Conservation (phyloP, 2,113 vertebrate genomes). For the Romanogobio albipinnatus region DNA sequence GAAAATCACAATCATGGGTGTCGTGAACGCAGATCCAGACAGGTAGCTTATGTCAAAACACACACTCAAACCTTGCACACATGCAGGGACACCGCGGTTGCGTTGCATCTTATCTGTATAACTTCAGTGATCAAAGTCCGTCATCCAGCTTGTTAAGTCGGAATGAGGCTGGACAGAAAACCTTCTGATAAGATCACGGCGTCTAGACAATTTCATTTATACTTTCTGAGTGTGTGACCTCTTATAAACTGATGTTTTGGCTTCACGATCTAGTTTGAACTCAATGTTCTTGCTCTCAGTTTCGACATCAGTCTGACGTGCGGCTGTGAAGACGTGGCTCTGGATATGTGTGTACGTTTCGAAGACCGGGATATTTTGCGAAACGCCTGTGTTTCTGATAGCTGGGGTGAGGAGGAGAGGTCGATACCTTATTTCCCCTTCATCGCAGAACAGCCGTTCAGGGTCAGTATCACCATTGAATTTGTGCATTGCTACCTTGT, state of each 20-base stretch:
- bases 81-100: background rate
- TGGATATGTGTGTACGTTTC: constrained; percentile 89
- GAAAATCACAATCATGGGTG: constrained; percentile 88
- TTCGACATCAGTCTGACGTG: constrained; percentile 93
- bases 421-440: constrained; percentile 87
- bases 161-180: background rate
- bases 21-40: constrained; percentile 87
- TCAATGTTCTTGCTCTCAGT: constrained; percentile 65
- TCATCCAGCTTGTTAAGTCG: background rate
- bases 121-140: background rate
- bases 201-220: background rate
- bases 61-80: background rate
- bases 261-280: background rate
- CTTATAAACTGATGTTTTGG: background rate
- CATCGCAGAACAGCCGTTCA: constrained; percentile 90
- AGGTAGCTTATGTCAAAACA: constrained; percentile 72
- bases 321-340: constrained; percentile 85
- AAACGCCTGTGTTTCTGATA: constrained; percentile 85
- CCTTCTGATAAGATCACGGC: background rate
- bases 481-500: background rate
- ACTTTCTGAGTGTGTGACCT: background rate
- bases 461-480: constrained; percentile 70
- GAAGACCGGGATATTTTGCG: constrained; percentile 85
- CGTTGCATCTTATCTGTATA: background rate
- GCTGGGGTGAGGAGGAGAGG: constrained; percentile 84